These are phyloP conservation scores for Rutpela maculata DNA, from an alignment of 2,888 invertebrate genomes.

Conservation along the genomic window DNA sequence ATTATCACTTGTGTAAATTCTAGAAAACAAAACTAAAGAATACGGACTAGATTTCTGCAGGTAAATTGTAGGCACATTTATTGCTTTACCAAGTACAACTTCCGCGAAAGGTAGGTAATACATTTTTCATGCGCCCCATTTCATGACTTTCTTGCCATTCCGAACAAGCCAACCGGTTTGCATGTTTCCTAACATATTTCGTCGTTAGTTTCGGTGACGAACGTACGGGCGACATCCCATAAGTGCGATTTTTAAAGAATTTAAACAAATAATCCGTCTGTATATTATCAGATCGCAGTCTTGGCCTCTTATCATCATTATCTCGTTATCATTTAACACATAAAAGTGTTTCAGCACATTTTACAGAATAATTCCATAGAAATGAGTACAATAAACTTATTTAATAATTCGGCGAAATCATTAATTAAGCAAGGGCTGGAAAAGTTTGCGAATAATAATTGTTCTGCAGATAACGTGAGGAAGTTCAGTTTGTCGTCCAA, in stretches of 20 bases:
- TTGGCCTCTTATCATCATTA: conserved; percentile 8
- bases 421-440: background rate
- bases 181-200: conserved; percentile 26
- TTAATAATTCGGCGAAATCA: conserved; percentile 12
- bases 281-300: conserved; percentile 28
- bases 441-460: conserved; percentile 13
- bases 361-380: conserved; percentile 16
- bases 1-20: background rate
- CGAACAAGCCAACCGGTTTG: conserved; percentile 29
- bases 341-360: background rate
- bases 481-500: conserved; percentile 65
- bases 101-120: background rate
- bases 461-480: conserved; percentile 46
- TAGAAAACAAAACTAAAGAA: background rate
- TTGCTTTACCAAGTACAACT: background rate
- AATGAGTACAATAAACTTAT: conserved; percentile 26
- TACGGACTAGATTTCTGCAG: background rate
- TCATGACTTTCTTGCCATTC: background rate
- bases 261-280: conserved; percentile 5
- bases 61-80: background rate
- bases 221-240: conserved; percentile 8
- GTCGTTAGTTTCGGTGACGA: conserved; percentile 27
- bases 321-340: conserved; percentile 4
- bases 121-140: conserved; percentile 12
- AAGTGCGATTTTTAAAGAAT: conserved; percentile 22